Evolutionary conservation across 2,113 vertebrate species (phyloP).

Genomic region (Ginglymostoma cirratum): DNA sequence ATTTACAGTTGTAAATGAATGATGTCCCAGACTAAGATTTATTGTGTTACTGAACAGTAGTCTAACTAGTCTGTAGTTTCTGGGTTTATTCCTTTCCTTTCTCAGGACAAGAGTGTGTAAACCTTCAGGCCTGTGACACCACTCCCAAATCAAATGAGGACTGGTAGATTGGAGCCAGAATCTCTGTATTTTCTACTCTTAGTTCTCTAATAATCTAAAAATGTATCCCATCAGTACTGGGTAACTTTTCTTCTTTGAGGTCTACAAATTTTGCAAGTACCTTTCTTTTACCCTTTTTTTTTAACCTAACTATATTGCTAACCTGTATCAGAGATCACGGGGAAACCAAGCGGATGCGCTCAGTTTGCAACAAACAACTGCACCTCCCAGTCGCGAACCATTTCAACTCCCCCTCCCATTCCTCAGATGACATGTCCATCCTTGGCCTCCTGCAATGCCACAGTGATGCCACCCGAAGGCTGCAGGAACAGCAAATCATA

Average conservation of each 20-base stretch:
- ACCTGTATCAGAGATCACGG: too few relatives aligned
- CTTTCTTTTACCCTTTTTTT: not conserved
- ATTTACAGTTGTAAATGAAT: not conserved
- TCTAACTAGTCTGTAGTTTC: not conserved
- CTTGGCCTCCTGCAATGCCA: too few relatives aligned
- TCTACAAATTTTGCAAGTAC: not conserved
- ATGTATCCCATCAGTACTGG: not conserved
- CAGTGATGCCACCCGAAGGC: too few relatives aligned
- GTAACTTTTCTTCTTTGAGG: not conserved
- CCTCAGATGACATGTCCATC: too few relatives aligned
- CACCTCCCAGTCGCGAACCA: too few relatives aligned
- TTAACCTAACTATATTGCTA: not conserved
- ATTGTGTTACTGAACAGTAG: not conserved
- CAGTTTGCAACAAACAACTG: too few relatives aligned
- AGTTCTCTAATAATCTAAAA: not conserved
- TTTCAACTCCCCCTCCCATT: too few relatives aligned
- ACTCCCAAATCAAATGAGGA: not conserved
- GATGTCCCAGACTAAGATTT: not conserved
- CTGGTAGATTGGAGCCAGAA: not conserved
- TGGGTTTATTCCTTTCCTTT: not conserved
- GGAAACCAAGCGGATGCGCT: too few relatives aligned
- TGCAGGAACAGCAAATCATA: too few relatives aligned
- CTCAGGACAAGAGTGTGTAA: not conserved
- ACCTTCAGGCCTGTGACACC: not conserved
- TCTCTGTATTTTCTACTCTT: not conserved